Percentiles rank a stretch among this genome's conserved stretches.
Conservation (phyloP, 2,797 vertebrate genomes). For the Bryconaethiops microstoma region DNA sequence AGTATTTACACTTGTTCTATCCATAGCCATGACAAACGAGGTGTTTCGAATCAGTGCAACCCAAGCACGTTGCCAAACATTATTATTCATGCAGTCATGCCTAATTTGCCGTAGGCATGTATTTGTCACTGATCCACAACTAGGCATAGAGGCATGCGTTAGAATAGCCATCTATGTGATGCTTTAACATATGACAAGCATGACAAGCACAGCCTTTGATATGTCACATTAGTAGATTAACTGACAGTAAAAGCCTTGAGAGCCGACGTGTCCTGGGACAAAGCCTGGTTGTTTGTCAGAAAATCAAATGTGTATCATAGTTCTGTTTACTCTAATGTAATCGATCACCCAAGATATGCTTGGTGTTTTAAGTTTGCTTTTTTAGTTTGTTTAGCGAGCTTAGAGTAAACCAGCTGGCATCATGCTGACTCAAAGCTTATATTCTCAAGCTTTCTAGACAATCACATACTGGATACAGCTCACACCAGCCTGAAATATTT, state of each 20-base stretch:
- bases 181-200: conserved; percentile 29
- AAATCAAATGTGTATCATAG: no score
- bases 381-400: no score
- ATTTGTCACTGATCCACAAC: conserved; percentile 27
- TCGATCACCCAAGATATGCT: no score
- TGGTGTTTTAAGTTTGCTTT: no score
- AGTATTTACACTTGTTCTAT: conserved; percentile 13
- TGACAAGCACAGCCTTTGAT: conserved; percentile 35
- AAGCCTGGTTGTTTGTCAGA: background rate
- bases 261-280: background rate
- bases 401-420: no score
- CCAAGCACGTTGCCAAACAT: conserved; percentile 16
- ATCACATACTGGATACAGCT: no score
- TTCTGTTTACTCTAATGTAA: no score
- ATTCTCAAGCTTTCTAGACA: no score
- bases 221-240: conserved; percentile 32
- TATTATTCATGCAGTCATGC: conserved; percentile 18
- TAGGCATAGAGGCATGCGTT: conserved; percentile 17
- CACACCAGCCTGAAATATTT: no score
- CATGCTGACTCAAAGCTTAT: no score
- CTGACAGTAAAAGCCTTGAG: conserved; percentile 15
- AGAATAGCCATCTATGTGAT: conserved; percentile 38
- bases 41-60: conserved; percentile 24
- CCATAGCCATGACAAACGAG: background rate
- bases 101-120: conserved; percentile 26